phyloP scores from a whole-genome alignment of 2,113 vertebrate species.

The Hyla sarda region DNA sequence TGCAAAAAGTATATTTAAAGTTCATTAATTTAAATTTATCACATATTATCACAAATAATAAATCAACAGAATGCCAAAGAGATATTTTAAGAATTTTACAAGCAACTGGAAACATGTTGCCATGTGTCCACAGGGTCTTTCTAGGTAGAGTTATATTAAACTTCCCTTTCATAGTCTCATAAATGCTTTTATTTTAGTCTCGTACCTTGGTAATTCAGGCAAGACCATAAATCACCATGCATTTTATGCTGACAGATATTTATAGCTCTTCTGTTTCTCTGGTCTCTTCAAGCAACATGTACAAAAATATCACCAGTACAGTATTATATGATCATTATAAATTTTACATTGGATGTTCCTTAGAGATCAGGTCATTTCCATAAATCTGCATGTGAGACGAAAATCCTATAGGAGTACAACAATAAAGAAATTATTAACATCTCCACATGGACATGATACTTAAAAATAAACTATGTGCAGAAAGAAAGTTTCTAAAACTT shows the following conservation, averaged over 20 bases:
- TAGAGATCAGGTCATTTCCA: conserved; percentile 11
- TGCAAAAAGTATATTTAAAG: not conserved
- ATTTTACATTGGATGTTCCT: conserved; percentile 25
- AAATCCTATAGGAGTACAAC: not conserved
- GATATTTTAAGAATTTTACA: not conserved
- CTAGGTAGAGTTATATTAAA: conserved; percentile 6
- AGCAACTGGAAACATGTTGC: conserved; percentile 1
- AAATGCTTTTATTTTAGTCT: conserved; percentile 34
- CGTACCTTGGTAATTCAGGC: not conserved
- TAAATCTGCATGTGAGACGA: conserved; percentile 18
- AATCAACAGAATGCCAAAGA: not conserved
- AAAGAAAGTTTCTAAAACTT: conserved; percentile 25
- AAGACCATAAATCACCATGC: conserved; percentile 29
- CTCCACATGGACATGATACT: not conserved
- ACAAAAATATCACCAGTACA: not conserved
- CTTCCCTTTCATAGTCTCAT: not conserved
- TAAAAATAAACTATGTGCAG: not conserved
- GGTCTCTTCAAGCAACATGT: not conserved
- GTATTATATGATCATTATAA: conserved; percentile 12
- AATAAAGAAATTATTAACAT: conserved; percentile 29
- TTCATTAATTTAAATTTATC: not conserved
- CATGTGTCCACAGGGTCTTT: not conserved
- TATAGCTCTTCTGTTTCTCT: conserved; percentile 3
- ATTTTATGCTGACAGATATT: conserved; percentile 1
- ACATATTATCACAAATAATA: not conserved